Evolutionary conservation across 2,113 vertebrate species (phyloP).

Genomic region (Drymodes brunneopygia): DNA sequence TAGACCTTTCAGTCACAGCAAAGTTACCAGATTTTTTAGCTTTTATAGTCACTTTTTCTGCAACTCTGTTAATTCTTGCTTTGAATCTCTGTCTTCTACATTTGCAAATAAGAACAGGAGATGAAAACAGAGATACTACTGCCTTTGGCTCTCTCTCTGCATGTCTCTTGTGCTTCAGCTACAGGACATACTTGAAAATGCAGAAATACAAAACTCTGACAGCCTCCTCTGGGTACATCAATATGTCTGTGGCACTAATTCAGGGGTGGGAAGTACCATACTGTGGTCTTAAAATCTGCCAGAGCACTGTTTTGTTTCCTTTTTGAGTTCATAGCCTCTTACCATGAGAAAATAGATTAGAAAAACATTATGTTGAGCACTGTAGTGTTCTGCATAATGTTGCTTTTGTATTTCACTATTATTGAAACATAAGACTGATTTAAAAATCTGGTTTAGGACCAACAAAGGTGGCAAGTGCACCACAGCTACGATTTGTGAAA

Average conservation of each 20-base stretch:
- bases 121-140: background rate
- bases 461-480: background rate
- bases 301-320: background rate
- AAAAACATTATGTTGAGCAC: background rate
- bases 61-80: background rate
- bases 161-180: background rate
- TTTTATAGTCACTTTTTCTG: background rate
- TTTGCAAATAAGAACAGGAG: background rate
- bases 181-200: background rate
- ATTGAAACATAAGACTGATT: background rate
- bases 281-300: background rate
- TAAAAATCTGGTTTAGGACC: background rate
- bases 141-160: background rate
- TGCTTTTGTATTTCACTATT: background rate
- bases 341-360: background rate
- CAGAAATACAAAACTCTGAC: background rate
- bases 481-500: background rate
- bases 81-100: background rate
- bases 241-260: background rate
- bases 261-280: background rate
- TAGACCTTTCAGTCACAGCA: background rate
- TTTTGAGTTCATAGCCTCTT: background rate
- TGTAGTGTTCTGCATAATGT: background rate
- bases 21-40: conserved; percentile 6
- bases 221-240: background rate